Base-by-base conservation (phyloP, 2,797 vertebrate genomes). In the Allenopithecus nigroviridis region DNA sequence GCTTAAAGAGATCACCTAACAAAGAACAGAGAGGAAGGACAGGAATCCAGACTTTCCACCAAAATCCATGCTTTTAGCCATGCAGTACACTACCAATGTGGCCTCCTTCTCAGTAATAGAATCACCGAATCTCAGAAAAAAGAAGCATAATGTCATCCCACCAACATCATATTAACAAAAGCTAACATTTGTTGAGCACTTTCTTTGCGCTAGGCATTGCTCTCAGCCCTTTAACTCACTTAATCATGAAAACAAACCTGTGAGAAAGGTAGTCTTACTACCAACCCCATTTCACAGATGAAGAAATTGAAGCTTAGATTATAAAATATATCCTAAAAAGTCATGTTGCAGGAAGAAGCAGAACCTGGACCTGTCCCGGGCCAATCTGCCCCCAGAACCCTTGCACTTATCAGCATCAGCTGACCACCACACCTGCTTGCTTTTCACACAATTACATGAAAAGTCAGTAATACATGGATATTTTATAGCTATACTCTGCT, bases 31-130 rank as follows among this genome's bases (percentile, higher is more conserved):
- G 68, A 87, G 48, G 17, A 4, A 70, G 36, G 17, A n/a, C 68
- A 0, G 19, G 5, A 90, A 57, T 10, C 22, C 68, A 70, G 50
- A 46, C 70, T 75, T 81, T 57, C 33, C 21, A 43, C 81, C 76
- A 3, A 64, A 83, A 11, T 61, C 59, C 8, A 8, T 46, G 26
- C 33, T 72, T 17, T 41, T 80, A 64, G 39, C 24, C 14, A 26
- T 2, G 0, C 1, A 2, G 24, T 33, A 3, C 6, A 10, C 5
- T 28, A 13, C 21, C 9, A 16, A 22, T 21, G 5, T 4, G 41
- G 24, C 68, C 84, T 55, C 8, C n/a, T 87, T 68, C 48, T 39
- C 50, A 80, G 19, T 43, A n/a, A 39, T 8, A 19, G 7, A 46
- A 81, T 64, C 50, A 19, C 21, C 28, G 5, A 74, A 50, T 61